Evolutionary conservation across 1,140 invertebrate genomes (phyloP), one percentile per base, ranked within the genome.

Genomic region (Melitaea cinxia): DNA sequence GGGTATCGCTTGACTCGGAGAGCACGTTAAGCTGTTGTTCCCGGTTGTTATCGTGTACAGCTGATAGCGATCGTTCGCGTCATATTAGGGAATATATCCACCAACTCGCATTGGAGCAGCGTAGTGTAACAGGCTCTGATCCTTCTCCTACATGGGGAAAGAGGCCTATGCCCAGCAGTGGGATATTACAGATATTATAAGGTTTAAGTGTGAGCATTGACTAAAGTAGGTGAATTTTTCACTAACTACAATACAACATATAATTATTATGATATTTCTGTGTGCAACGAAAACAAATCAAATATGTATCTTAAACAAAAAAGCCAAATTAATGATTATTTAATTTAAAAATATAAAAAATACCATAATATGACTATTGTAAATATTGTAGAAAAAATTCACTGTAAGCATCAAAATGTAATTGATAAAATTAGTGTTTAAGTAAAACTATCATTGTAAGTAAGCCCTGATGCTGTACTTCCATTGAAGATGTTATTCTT

Each of bases 311-410:
- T 37, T 37, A 37, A 37, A n/a, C n/a, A n/a, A n/a, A n/a, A n/a
- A n/a, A n/a, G 35, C 2, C 35, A 37, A 37, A 19, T 23, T 23
- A 10, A 47, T 47, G 21, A 21, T 47, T 47, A n/a, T n/a, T n/a
- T n/a, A 7, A 23, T 17, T 47, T 47, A 2, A 21, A 47, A 47
- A 2, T 47, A 23, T 47, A 6, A 24, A 9, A n/a, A 21, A 47
- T 12, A 12, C 21, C 10, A 12, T 47, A 47, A 21, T 47, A 42
- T 42, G 6, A 14, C 19, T 47, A 47, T 23, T 47, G 42, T 47
- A 47, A 47, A 47, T 47, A 47, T 47, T 47, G 42, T 47, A 47
- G 42, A 47, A 24, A 23, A 47, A 1, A n/a, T n/a, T 39, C 14
- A 6, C 12, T 47, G 19, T 47, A 47, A 47, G 42, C 10, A 23